Conservation (phyloP, 2,797 vertebrate genomes). For the Alca torda region DNA sequence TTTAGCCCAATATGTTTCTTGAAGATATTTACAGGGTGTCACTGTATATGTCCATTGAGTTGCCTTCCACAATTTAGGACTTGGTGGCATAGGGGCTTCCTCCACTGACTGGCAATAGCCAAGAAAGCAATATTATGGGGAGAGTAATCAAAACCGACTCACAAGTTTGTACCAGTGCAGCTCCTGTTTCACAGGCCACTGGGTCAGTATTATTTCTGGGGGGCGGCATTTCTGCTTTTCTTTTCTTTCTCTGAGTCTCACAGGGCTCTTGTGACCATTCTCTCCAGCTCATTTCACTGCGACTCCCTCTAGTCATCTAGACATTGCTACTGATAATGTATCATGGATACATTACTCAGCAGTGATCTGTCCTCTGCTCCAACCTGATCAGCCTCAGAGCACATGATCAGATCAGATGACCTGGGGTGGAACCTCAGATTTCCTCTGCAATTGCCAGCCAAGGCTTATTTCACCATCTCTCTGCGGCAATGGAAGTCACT, state of each 20-base stretch:
- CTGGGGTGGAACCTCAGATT: not conserved
- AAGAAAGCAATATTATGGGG: not conserved
- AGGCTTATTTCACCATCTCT: not conserved
- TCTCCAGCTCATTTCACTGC: not conserved
- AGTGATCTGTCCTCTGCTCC: not conserved
- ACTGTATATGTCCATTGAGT: not conserved
- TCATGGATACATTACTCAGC: not conserved
- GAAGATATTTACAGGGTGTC: not conserved
- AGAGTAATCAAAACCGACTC: not conserved
- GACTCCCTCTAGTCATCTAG: not conserved
- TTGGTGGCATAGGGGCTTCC: not conserved
- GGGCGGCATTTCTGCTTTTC: not conserved
- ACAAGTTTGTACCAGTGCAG: not conserved
- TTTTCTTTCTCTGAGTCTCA: not conserved
- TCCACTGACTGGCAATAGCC: not conserved
- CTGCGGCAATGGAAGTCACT: fast-evolving
- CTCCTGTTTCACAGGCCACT: not conserved
- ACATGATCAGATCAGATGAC: not conserved
- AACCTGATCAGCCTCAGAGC: not conserved
- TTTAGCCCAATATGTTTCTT: not conserved
- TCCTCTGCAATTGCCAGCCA: not conserved
- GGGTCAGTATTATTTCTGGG: not conserved
- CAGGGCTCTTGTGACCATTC: not conserved
- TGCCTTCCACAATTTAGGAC: not conserved
- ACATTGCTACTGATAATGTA: not conserved